Conservation (phyloP, 1,140 invertebrate species). For the Globodera rostochiensis region DNA sequence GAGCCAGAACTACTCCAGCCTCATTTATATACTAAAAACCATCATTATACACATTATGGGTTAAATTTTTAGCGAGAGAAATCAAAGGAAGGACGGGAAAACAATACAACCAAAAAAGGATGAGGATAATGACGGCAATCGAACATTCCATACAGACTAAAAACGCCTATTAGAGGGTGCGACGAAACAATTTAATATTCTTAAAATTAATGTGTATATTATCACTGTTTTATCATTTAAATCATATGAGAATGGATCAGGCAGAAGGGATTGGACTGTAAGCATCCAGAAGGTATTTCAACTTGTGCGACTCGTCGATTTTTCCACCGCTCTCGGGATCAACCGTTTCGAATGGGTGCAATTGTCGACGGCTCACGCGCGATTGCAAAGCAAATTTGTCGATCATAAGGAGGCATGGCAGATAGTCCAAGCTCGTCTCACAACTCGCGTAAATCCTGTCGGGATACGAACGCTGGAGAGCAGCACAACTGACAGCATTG, state of each 20-base stretch:
- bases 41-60: too few species aligned
- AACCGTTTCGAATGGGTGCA: conserved; percentile 24
- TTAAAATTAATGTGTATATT: background rate
- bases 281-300: conserved; percentile 2
- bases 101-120: conserved; percentile 5
- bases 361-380: background rate
- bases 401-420: conserved; percentile 17
- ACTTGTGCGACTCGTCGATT: conserved; percentile 9
- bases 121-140: background rate
- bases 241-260: background rate
- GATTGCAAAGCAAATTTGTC: conserved; percentile 1
- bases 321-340: conserved; percentile 18
- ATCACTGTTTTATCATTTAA: background rate
- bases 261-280: background rate
- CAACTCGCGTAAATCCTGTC: conserved; percentile 11
- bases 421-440: conserved; percentile 21
- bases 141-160: conserved; percentile 5
- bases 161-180: background rate
- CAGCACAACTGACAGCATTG: background rate
- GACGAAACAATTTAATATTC: background rate
- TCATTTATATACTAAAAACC: too few species aligned
- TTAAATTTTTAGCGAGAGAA: too few species aligned
- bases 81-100: background rate
- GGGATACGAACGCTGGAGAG: conserved; percentile 5
- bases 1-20: too few species aligned